phyloP scores from a whole-genome alignment of 2,888 invertebrate species.

The Allygus modestus region DNA sequence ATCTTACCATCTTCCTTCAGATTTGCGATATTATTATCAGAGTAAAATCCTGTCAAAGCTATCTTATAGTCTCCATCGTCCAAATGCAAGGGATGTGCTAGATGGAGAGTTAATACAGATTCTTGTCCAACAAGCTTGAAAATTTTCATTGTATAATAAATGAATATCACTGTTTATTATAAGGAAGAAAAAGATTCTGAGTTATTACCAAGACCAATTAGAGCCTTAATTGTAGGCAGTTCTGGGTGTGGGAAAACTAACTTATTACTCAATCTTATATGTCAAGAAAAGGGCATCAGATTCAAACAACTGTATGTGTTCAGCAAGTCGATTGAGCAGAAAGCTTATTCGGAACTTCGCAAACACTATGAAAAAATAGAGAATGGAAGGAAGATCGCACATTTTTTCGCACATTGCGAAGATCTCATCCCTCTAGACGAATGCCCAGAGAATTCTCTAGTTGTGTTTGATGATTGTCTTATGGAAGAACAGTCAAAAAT shows the following conservation, averaged over 20 bases:
- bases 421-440: constrained; percentile 13
- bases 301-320: constrained; percentile 9
- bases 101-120: too few relatives aligned
- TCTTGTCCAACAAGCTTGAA: too few relatives aligned
- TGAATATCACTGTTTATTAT: constrained; percentile 36
- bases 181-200: constrained; percentile 12
- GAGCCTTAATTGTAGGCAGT: neutral
- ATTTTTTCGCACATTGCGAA: neutral
- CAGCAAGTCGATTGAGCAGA: neutral
- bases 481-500: constrained; percentile 18
- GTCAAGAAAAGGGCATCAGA: neutral
- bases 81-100: too few relatives aligned
- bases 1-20: constrained; percentile 7
- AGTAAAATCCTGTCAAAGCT: too few relatives aligned
- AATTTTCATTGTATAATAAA: neutral
- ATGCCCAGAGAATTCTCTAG: neutral
- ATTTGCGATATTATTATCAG: constrained; percentile 18
- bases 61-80: too few relatives aligned
- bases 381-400: neutral
- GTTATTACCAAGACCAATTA: neutral
- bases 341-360: neutral
- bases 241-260: constrained; percentile 40
- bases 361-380: neutral
- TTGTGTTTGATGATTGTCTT: constrained; percentile 42
- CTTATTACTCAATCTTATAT: constrained; percentile 37